Base-by-base conservation (phyloP, 2,888 invertebrate genomes). In the Philopedon plagiatum region DNA sequence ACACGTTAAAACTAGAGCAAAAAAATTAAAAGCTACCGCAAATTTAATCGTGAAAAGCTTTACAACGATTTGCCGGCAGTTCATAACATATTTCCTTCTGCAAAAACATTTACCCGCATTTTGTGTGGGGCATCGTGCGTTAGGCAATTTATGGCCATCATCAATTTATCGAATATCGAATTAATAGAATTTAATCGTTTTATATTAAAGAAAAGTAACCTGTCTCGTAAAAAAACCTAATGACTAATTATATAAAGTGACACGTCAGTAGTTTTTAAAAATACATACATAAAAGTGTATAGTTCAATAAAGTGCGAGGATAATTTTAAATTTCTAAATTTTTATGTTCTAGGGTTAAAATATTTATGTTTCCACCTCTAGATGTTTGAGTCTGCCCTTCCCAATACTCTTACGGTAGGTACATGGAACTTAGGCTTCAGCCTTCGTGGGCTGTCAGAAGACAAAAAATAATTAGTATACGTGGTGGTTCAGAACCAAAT, bases 161-260 rank as follows among this genome's bases (percentile, higher is more conserved):
- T 32, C 34, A 32, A 18, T 32, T 56, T 32, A 29, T 56, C 18
- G 32, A 56, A 26, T 34, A 56, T 32, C 18, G 15, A 32, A 56
- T 34, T 34, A 32, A 34, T 56, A 15, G 29, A 56, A 54, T 54
- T 26, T 54, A 54, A 26, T 54, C 23, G 26, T 26, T 54, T 13
- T 54, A 29, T 15, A 18, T 44, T 7, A 13, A 44, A 44, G 44
- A 54, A 54, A 54, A 26, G 23, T 26, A 49, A 54, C 54, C n/a
- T 29, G 54, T 26, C 54, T 54, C 54, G 13, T 54, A 54, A 54
- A 54, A n/a, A n/a, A 26, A 54, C 11, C 7, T 15, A 39, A 39
- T 39, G 39, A 15, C 39, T 39, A 15, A 15, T 15, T 39, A 39
- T 15, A 15, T 39, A 39, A 15, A 39, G 7, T 15, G 13, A 39